A percentile compares a stretch with the other conserved stretches of the same genome.
Evolutionary conservation across 1,140 invertebrate genomes (phyloP).

Genomic region (Solenopsis fugax): DNA sequence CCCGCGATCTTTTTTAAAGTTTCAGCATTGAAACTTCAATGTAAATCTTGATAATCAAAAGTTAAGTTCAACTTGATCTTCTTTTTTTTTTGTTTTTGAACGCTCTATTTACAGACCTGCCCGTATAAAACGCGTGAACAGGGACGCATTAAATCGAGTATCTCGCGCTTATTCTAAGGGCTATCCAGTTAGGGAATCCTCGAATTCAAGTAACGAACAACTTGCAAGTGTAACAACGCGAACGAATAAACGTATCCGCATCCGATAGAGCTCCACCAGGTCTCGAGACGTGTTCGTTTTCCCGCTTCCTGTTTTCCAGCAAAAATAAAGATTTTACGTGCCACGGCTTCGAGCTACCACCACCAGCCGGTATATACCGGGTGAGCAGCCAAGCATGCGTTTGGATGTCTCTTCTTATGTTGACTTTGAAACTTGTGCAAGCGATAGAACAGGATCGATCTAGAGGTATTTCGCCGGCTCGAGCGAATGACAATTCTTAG

Average conservation of each 20-base stretch:
- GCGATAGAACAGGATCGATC: not conserved
- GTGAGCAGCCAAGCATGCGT: slow-evolving; percentile 40
- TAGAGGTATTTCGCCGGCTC: slow-evolving; percentile 17
- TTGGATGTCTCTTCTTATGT: slow-evolving; percentile 11
- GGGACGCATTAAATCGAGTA: not conserved
- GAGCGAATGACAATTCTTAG: slow-evolving; percentile 21
- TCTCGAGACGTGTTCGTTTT: slow-evolving; percentile 27
- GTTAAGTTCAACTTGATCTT: not conserved
- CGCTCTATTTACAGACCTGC: not conserved
- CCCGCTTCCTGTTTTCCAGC: slow-evolving; percentile 18
- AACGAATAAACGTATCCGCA: slow-evolving; percentile 52
- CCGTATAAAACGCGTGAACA: not conserved
- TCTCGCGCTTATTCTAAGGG: slow-evolving; percentile 1
- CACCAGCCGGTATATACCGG: slow-evolving; percentile 11
- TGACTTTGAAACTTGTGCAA: slow-evolving; percentile 36
- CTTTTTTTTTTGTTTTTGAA: slow-evolving; percentile 21
- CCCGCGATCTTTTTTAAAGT: not conserved
- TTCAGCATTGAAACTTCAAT: slow-evolving; percentile 9
- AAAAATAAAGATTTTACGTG: slow-evolving; percentile 62
- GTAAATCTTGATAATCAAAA: slow-evolving; percentile 22
- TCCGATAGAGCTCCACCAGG: slow-evolving; percentile 9
- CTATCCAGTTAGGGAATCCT: not conserved
- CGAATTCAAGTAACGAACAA: slow-evolving; percentile 50
- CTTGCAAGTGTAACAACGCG: slow-evolving; percentile 28
- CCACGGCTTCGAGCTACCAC: slow-evolving; percentile 23